Conservation (phyloP, 92 coral and sea anemone genomes). For the Meandrina meandrites region DNA sequence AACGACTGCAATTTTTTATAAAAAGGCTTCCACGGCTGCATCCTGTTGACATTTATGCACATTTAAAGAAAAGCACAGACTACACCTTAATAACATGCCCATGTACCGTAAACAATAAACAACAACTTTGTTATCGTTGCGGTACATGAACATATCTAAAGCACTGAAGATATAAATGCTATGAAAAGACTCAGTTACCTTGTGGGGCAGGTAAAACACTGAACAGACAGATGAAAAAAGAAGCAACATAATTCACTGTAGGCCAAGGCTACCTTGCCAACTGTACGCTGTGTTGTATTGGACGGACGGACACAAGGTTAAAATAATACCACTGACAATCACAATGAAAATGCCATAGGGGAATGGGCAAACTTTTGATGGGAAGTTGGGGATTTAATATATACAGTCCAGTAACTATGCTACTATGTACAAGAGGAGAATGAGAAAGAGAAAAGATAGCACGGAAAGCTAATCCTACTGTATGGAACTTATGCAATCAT, state of each 20-base stretch:
- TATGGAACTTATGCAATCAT: no score
- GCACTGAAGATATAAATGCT: constrained; percentile 42
- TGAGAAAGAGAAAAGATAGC: background rate
- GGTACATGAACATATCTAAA: constrained; percentile 1
- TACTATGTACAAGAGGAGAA: background rate
- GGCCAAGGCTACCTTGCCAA: constrained; percentile 98
- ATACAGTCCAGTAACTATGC: background rate
- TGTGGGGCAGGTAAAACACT: constrained; percentile 67
- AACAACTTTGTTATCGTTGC: background rate
- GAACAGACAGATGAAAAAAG: constrained; percentile 64
- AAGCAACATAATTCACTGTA: constrained; percentile 76
- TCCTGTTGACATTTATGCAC: background rate
- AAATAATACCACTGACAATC: constrained; percentile 47
- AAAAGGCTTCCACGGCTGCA: background rate
- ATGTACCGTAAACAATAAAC: background rate
- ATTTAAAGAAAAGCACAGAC: background rate
- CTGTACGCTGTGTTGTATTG: constrained; percentile 97
- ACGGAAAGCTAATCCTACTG: background rate
- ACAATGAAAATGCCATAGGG: constrained; percentile 32
- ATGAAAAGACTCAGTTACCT: constrained; percentile 73
- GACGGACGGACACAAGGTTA: constrained; percentile 76
- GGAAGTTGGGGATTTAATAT: background rate
- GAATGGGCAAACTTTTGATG: background rate
- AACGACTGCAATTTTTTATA: background rate
- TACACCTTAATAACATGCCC: background rate